Base-by-base conservation (phyloP, 2,888 invertebrate species). In the Rosalia funebris region DNA sequence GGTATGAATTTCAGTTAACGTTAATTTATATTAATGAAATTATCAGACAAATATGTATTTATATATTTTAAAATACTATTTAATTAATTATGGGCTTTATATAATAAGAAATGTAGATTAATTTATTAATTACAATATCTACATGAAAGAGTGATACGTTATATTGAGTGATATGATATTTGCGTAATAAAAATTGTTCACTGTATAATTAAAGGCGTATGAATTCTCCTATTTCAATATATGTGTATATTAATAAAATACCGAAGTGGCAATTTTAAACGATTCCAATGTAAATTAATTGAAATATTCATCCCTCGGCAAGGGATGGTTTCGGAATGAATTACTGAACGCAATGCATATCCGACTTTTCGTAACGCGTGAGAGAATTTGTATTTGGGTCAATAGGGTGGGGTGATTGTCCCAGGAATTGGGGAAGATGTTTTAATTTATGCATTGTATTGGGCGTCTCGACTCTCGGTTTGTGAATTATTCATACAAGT, bases 241-340 rank as follows among this genome's bases (percentile, higher is more conserved):
- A n/a, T n/a, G n/a, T 34, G 3, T 2, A 3, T 3, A 34, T 7
- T 34, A 34, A 44, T 12, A 44, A 44, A 44, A 44, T 19, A 20
- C 12, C 20, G 12, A 44, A 44, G 44, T 44, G 44, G 25, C 4
- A 20, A 20, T 44, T 44, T 44, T 12, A 44, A n/a, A 19, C 16
- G 11, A 44, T 11, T 25, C 12, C 20, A 1, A 1, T 11, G 44
- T 20, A 20, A 44, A 20, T 44, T 44, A 44, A 44, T 44, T 44
- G 44, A 44, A 44, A 20, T 20, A n/a, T 34, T 34, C 34, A 34
- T 34, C 34, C 34, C 7, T n/a, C 11, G 25, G 7, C 34, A 34
- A 34, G 10, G 34, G 34, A n/a, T 2, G 34, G 34, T n/a, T 11
- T 5, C 4, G 25, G 25, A n/a, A 34, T 34, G 34, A 34, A 34